phyloP scores from a whole-genome alignment of 2,113 vertebrate genomes.

The Verasper variegatus region DNA sequence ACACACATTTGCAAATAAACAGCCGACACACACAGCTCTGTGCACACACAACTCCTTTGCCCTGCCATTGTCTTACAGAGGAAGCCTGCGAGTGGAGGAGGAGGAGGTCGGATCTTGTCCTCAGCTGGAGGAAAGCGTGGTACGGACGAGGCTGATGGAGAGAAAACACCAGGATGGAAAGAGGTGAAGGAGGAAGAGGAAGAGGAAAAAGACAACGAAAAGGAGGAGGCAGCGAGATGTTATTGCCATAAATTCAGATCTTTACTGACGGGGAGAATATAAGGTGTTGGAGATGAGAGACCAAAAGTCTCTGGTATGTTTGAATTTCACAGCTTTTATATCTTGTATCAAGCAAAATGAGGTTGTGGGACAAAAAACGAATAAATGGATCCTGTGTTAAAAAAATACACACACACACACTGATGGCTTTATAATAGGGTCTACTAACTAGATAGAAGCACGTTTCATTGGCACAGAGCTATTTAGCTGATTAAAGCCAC shows the following conservation, averaged over 20 bases:
- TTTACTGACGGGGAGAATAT: not conserved
- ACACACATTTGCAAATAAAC: slow-evolving; percentile 6
- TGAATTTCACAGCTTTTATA: not conserved
- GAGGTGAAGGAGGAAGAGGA: slow-evolving; percentile 20
- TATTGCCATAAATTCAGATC: slow-evolving; percentile 24
- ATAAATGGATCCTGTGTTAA: not conserved
- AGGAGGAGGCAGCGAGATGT: slow-evolving; percentile 18
- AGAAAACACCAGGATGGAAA: slow-evolving; percentile 55
- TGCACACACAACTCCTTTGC: slow-evolving; percentile 40
- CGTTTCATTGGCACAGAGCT: slow-evolving; percentile 38
- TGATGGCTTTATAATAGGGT: slow-evolving; percentile 64
- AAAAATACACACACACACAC: not conserved
- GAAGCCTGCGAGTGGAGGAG: slow-evolving; percentile 52
- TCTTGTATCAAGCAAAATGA: not conserved
- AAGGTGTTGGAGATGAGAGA: not conserved
- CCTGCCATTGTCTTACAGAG: slow-evolving; percentile 71
- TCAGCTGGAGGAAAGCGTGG: slow-evolving; percentile 22
- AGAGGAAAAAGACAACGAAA: not conserved
- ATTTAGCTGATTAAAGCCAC: slow-evolving; percentile 74
- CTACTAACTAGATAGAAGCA: slow-evolving; percentile 38
- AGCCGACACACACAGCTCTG: not conserved
- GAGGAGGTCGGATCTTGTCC: slow-evolving; percentile 30
- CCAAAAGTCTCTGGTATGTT: not conserved
- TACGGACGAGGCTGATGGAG: slow-evolving; percentile 36
- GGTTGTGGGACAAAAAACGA: not conserved